phyloP scores from a whole-genome alignment of 2,113 vertebrate genomes.

The Dendrocopos noguchii region DNA sequence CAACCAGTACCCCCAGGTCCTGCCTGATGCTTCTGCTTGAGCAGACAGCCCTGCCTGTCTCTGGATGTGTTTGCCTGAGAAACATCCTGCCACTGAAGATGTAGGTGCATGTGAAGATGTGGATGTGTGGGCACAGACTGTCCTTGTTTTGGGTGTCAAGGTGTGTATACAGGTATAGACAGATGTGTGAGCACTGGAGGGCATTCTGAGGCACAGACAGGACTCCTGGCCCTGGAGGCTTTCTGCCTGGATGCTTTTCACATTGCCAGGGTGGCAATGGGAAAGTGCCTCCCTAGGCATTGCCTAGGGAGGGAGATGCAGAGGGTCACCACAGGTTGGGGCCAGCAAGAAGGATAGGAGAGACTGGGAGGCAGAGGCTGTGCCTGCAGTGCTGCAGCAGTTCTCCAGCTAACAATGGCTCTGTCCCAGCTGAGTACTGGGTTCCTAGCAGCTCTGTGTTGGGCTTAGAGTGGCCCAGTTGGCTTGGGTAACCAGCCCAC shows the following conservation, averaged over 20 bases:
- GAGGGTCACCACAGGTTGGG: not conserved
- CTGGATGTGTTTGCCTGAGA: not conserved
- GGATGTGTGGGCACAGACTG: not conserved
- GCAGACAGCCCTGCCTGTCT: not conserved
- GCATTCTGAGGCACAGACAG: not conserved
- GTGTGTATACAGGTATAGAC: fast-evolving
- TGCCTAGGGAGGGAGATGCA: not conserved
- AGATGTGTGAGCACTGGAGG: not conserved
- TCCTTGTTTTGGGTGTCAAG: not conserved
- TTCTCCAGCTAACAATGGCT: not conserved
- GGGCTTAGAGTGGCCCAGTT: not conserved
- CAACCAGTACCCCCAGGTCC: no score
- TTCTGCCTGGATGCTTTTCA: not conserved
- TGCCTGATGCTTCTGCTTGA: not conserved
- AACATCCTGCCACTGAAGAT: fast-evolving
- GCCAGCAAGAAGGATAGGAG: not conserved
- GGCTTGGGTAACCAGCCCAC: not conserved
- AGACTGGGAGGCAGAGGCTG: not conserved
- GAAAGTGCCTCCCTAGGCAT: no score
- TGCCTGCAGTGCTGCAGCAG: not conserved
- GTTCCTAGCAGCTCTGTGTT: not conserved
- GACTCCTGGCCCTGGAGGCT: not conserved
- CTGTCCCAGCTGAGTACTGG: not conserved
- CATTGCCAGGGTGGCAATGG: fast-evolving
- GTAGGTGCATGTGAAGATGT: fast-evolving